Base-by-base conservation (phyloP, 2,797 vertebrate species). In the Melanotaenia maccullochi region DNA sequence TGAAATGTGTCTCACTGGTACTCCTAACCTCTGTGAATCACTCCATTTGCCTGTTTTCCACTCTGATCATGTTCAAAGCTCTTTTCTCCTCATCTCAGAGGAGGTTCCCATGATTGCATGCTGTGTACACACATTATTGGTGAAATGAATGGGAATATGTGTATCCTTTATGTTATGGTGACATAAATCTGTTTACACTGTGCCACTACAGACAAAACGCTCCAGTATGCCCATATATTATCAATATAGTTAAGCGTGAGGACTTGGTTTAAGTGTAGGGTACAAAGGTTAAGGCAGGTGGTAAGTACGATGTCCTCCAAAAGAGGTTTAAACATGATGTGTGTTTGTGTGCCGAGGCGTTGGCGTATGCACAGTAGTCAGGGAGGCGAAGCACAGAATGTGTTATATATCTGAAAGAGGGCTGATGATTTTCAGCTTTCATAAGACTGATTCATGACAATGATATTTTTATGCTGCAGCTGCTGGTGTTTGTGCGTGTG, bases 21-120 rank as follows among this genome's bases (percentile, higher is more conserved):
- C 64, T 72, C 75, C 65, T 79, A 80, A 82, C 81, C 79, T 85
- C 76, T 66, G 60, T 62, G 65, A 79, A 77, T 89, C 64, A 44
- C 72, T 81, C 60, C 75, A 77, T 71, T 61, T 80, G 68, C 54
- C 71, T 76, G 69, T 68, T 76, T 78, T 86, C 52, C 65, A 82
- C 65, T 84, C 55, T 56, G 42, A 36, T 49, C 0, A 32, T 49
- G 59, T 69, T 75, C 51, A 38, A 59, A 44, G 40, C 77, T 68
- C 62, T 86, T 74, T 72, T 77, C 65, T 81, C 78, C 88, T 85
- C 64, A 91, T 87, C 83, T 76, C 71, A 77, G 67, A 87, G 68
- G 63, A 60, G 60, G 60, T 64, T 75, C 51, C 60, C 63, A 71
- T 83, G 77, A 89, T 87, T 88, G 78, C 85, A 85, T 79, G 71